Base-by-base conservation (phyloP, 2,888 invertebrate genomes). In the Callimorpha dominula region DNA sequence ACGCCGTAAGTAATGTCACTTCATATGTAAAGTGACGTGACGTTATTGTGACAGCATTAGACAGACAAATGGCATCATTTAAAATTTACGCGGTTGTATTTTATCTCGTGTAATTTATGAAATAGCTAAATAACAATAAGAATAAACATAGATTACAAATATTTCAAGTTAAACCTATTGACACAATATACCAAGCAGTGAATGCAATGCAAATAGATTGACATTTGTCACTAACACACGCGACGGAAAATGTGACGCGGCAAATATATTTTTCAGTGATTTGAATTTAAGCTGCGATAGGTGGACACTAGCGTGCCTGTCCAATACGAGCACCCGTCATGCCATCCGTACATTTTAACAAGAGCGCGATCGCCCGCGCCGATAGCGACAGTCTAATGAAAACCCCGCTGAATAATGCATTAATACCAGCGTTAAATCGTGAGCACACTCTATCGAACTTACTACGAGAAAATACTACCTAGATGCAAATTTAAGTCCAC, bases 331-430 rank as follows among this genome's bases (percentile, higher is more conserved):
- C 92, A 89, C 90, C 88, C 92, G 95, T 95, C 95, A 95, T 95
- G 95, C 94, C 94, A 95, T 95, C 93, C 92, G 93, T 91, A 93
- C 92, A 92, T 95, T 94, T 92, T 95, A 95, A 95, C 94, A 94
- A 95, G 95, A 94, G 92, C 92, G 91, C 92, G 95, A 95, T 95
- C 89, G 85, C 85, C 89, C 88, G 89, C 92, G 87, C 92, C 92
- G 95, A 95, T 95, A 94, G 88, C 87, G 89, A 93, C 92, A 92
- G 91, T 88, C 92, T 95, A 95, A 95, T 95, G 95, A 95, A 95
- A 95, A 94, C 94, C 90, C 92, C 90, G 91, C 90, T 95, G 95
- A 95, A 95, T 95, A 95, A 95, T 95, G 95, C 95, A 95, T 95
- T 94, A 93, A 95, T 94, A 94, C 94, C 87, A 92, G 95, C 94